These are phyloP conservation scores for Monodelphis domestica DNA, from an alignment of 2,797 vertebrate species.

Conservation along the genomic window DNA sequence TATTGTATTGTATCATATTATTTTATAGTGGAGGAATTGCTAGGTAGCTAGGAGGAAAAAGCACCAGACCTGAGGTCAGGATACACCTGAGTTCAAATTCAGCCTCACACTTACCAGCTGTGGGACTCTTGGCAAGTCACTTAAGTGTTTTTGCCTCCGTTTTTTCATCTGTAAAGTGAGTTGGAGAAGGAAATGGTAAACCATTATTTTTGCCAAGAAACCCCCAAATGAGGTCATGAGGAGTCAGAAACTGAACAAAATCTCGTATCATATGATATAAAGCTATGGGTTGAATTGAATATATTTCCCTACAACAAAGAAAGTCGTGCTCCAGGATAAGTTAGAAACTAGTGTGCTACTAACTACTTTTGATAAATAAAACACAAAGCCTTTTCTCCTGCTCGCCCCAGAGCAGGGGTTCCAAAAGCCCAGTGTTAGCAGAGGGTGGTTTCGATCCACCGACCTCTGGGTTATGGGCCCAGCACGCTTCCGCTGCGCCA, in stretches of 20 bases:
- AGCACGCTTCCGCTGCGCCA: slow-evolving; percentile 91
- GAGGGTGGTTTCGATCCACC: slow-evolving; percentile 90
- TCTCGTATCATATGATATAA: too few relatives aligned
- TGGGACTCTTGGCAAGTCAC: background rate
- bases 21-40: too few relatives aligned
- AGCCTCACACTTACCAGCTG: background rate
- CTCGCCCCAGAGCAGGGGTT: accelerated
- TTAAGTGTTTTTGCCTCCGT: background rate
- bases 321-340: too few relatives aligned
- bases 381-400: background rate
- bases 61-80: too few relatives aligned
- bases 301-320: too few relatives aligned
- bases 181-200: background rate
- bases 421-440: background rate
- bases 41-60: background rate
- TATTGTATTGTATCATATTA: background rate
- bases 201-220: background rate
- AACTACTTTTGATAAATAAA: background rate
- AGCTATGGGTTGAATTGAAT: too few relatives aligned
- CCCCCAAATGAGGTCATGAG: too few relatives aligned
- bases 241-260: background rate
- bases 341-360: too few relatives aligned
- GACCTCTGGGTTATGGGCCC: slow-evolving; percentile 91
- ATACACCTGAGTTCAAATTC: background rate
- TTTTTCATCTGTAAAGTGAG: too few relatives aligned